These are phyloP conservation scores for Sarcoramphus papa DNA, from an alignment of 2,797 vertebrate species.

Conservation along the genomic window DNA sequence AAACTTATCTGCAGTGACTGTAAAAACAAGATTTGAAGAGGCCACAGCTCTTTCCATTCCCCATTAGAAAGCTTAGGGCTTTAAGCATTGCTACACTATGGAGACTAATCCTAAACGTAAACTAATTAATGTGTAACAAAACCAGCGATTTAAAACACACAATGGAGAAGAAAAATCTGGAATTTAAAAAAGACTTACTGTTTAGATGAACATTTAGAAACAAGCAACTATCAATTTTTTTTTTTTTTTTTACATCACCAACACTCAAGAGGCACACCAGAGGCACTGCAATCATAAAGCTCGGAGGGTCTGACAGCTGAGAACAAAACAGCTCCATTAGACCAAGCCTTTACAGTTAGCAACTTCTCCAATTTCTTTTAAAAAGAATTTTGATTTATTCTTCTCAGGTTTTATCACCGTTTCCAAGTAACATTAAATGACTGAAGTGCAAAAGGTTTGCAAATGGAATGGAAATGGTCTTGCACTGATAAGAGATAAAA, in stretches of 20 bases:
- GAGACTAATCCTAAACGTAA: constrained; percentile 14
- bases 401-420: background rate
- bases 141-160: background rate
- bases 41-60: background rate
- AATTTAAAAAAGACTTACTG: background rate
- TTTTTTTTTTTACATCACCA: background rate
- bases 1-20: background rate
- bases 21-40: constrained; percentile 27
- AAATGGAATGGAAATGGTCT: background rate
- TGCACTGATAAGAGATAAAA: background rate
- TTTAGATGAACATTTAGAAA: background rate
- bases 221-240: background rate
- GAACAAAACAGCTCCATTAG: background rate
- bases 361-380: background rate
- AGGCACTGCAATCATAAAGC: rapidly evolving
- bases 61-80: background rate
- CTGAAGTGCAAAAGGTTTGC: background rate
- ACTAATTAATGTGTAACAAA: background rate
- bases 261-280: background rate
- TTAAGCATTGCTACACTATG: background rate
- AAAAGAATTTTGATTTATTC: background rate
- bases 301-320: background rate
- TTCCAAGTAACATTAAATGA: background rate
- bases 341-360: background rate
- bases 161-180: background rate